phyloP scores from a whole-genome alignment of 2,888 invertebrate species.

The Drosophila macrospina region DNA sequence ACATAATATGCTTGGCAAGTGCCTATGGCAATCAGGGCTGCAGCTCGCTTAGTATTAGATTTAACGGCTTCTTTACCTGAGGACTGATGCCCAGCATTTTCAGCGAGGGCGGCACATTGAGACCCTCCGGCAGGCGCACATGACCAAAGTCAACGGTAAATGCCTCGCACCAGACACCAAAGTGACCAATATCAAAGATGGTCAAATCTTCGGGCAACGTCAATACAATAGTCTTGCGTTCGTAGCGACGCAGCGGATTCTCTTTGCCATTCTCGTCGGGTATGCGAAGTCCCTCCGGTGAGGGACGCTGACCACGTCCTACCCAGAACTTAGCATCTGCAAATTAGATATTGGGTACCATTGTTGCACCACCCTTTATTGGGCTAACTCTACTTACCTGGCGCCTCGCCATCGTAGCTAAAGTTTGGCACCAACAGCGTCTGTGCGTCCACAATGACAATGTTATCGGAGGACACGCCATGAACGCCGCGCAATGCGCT shows the following conservation, averaged over 20 bases:
- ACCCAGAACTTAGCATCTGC: conserved; percentile 98
- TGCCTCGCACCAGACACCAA: conserved; percentile 97
- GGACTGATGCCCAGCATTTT: conserved; percentile 97
- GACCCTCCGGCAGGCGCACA: conserved; percentile 89
- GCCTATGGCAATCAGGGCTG: conserved; percentile 60
- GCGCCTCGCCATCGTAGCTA: conserved; percentile 96
- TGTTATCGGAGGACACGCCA: conserved; percentile 92
- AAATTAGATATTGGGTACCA: conserved; percentile 43
- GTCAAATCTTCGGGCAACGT: conserved; percentile 95
- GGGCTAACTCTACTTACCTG: conserved; percentile 87
- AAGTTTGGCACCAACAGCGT: conserved; percentile 95
- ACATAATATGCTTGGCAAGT: conserved; percentile 48
- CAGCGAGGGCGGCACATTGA: conserved; percentile 95
- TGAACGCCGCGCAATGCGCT: conserved; percentile 92
- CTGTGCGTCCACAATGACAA: conserved; percentile 96
- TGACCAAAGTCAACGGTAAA: conserved; percentile 97
- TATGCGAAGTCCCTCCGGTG: conserved; percentile 93
- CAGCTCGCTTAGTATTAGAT: conserved; percentile 81
- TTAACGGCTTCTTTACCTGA: conserved; percentile 90
- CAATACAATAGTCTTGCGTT: conserved; percentile 94
- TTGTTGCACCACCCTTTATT: conserved; percentile 10
- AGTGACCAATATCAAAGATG: conserved; percentile 96
- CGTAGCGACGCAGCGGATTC: conserved; percentile 91
- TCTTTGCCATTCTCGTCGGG: conserved; percentile 97
- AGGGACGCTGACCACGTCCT: conserved; percentile 92